These are phyloP conservation scores for Anguilla megastoma DNA, from an alignment of 2,797 vertebrate genomes.

Conservation along the genomic window DNA sequence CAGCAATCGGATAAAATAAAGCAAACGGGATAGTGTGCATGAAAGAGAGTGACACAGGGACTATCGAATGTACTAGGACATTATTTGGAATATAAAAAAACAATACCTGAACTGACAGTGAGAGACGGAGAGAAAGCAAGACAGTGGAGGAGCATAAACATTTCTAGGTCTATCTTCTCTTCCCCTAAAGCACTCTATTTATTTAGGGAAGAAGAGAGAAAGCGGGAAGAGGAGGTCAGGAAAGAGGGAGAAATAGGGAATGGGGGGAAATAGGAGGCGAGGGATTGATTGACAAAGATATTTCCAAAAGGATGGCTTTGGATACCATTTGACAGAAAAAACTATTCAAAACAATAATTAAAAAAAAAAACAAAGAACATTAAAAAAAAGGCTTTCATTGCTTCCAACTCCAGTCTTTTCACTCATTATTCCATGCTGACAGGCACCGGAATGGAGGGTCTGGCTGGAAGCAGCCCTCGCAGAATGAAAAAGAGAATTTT, in stretches of 20 bases:
- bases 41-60: conserved; percentile 30
- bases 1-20: conserved; percentile 43
- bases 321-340: background rate
- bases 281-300: background rate
- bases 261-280: background rate
- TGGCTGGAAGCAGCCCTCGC: conserved; percentile 61
- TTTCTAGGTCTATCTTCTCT: background rate
- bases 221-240: background rate
- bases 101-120: conserved; percentile 43
- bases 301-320: background rate
- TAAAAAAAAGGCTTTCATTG: conserved; percentile 43
- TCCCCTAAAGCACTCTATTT: background rate
- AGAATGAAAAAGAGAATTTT: conserved; percentile 58
- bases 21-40: background rate
- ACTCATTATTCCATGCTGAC: conserved; percentile 43
- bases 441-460: conserved; percentile 47
- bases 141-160: conserved; percentile 27
- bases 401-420: conserved; percentile 37
- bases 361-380: conserved; percentile 48
- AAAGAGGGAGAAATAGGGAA: conserved; percentile 33
- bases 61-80: conserved; percentile 62
- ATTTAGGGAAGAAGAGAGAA: background rate
- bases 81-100: conserved; percentile 62
- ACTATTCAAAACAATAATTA: conserved; percentile 10
- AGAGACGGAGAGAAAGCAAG: conserved; percentile 42